Evolutionary conservation across 2,797 vertebrate species (phyloP).

Genomic region (Sebastes nivosus): DNA sequence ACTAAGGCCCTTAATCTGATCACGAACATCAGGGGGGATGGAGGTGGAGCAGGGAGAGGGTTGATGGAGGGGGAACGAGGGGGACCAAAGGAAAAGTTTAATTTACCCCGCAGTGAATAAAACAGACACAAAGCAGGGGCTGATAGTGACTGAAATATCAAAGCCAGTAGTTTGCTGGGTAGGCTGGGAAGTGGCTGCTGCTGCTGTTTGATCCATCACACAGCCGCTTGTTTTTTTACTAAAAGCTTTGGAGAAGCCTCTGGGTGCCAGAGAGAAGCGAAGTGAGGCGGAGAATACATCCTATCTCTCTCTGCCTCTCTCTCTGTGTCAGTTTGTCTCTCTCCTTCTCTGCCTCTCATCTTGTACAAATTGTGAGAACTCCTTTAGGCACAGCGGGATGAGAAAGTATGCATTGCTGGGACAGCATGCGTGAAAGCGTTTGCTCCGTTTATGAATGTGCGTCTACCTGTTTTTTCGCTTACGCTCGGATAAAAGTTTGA

Average conservation of each 20-base stretch:
- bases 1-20: not conserved
- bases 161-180: constrained; percentile 68
- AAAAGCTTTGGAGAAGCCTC: constrained; percentile 79
- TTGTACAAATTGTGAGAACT: constrained; percentile 70
- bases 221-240: constrained; percentile 72
- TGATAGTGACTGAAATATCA: constrained; percentile 78
- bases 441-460: constrained; percentile 42
- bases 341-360: constrained; percentile 64
- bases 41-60: not conserved
- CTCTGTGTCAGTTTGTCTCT: constrained; percentile 44
- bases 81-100: constrained; percentile 44
- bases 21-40: not conserved
- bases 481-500: constrained; percentile 52
- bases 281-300: constrained; percentile 64
- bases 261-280: constrained; percentile 63
- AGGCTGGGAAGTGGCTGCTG: constrained; percentile 67
- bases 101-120: constrained; percentile 49
- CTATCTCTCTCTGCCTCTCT: constrained; percentile 31
- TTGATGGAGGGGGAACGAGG: constrained; percentile 1
- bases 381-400: constrained; percentile 66
- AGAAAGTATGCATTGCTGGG: constrained; percentile 51
- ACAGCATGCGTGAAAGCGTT: constrained; percentile 45
- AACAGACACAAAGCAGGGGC: constrained; percentile 47
- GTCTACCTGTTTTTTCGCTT: constrained; percentile 40
- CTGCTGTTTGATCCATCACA: constrained; percentile 76